Conservation (phyloP, 1,140 invertebrate species). For the Drosophila nikananu region DNA sequence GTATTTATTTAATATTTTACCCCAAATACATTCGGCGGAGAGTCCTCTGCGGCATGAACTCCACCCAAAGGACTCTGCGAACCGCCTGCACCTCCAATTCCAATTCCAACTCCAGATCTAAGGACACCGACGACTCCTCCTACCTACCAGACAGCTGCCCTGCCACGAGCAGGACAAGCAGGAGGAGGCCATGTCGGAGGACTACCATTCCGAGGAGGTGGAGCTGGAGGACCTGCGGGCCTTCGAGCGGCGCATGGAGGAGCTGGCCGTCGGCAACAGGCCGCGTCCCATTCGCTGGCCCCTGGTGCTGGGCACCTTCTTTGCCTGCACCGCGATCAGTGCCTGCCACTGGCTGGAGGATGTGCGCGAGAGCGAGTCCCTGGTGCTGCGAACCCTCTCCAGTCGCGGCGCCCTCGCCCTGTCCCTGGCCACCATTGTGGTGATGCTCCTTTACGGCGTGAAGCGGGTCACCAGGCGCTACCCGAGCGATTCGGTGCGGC, state of each 20-base stretch:
- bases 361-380: background rate
- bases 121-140: background rate
- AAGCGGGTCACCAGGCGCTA: background rate
- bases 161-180: background rate
- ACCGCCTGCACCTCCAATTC: background rate
- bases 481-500: background rate
- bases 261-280: background rate
- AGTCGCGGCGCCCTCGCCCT: conserved; percentile 7
- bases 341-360: conserved; percentile 14
- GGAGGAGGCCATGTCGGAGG: background rate
- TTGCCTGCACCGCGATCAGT: conserved; percentile 16
- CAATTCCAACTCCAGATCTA: background rate
- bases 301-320: background rate
- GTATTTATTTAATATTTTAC: background rate
- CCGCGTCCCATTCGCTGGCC: background rate
- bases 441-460: conserved; percentile 8
- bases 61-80: background rate
- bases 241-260: conserved; percentile 14
- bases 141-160: background rate
- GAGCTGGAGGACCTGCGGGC: conserved; percentile 14
- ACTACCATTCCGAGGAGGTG: background rate
- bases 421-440: conserved; percentile 1
- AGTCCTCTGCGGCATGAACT: background rate
- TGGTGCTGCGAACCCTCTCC: background rate
- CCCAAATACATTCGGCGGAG: background rate